Base-by-base conservation (phyloP, 1,140 invertebrate species). In the Lamellibrachia luymesi region DNA sequence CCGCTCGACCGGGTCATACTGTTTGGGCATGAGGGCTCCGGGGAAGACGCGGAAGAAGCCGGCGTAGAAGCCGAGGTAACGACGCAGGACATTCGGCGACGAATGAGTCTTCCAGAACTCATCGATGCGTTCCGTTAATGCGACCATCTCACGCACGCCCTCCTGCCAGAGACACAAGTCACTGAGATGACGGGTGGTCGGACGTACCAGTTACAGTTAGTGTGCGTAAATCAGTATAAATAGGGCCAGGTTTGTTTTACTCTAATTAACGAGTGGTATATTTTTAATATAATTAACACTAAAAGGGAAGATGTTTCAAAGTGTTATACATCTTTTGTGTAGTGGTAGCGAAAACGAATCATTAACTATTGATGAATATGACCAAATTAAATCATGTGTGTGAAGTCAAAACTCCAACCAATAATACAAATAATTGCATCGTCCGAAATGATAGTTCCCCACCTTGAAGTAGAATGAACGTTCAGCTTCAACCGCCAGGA, bases 81-180 rank as follows among this genome's bases (percentile, higher is more conserved):
- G 49, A 17, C 49, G 49, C 91, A 91, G 49, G 13, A 91, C 91
- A 0, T 0, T 2, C 49, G 91, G 17, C 4, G 51, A 22, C 2
- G 0, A 22, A 17, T 91, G 49, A 13, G 0, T 91, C 91, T 91
- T 91, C 91, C 91, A 91, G 49, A 91, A 91, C 49, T 8, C 22
- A 4, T 91, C 91, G 49, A 91, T 91, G 10, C 17, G 49, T n/a
- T 91, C 91, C 49, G 91, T 91, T n/a, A 91, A n/a, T 25, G 51
- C 91, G 13, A 51, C 51, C 91, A 91, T 91, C 51, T 91, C 91
- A 50, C 51, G 49, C 5, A 91, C 91, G 51, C 91, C 91, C 10
- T 91, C 51, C 51, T 91, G 10, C 49, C 13, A 91, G 38, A 38
- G 38, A 38, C 38, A 38, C 38, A 38, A 0, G 38, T 38, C 38